These are phyloP conservation scores for Zhengitettix transpicula DNA, from an alignment of 2,888 invertebrate species.

Conservation along the genomic window DNA sequence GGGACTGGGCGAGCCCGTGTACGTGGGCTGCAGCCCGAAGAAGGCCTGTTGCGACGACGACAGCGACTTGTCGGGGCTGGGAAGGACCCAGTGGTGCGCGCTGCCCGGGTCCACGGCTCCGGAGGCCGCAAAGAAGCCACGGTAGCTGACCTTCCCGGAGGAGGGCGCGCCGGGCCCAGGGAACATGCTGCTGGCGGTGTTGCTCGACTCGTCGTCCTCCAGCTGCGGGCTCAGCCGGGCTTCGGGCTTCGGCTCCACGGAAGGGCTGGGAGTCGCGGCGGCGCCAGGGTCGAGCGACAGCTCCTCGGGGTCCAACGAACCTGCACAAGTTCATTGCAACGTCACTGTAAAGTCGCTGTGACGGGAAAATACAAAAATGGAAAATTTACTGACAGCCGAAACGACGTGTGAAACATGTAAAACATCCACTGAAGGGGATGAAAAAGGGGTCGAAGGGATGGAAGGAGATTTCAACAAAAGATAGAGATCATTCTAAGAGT, in stretches of 20 bases:
- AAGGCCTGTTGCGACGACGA: conserved; percentile 25
- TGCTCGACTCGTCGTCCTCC: conserved; percentile 49
- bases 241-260: not conserved
- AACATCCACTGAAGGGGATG: too few relatives aligned
- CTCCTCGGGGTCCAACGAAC: conserved; percentile 65
- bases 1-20: conserved; percentile 18
- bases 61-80: conserved; percentile 44
- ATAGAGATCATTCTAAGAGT: too few relatives aligned
- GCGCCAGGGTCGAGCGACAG: conserved; percentile 39
- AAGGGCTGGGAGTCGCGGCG: conserved; percentile 5
- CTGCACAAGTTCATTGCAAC: conserved; percentile 40
- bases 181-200: conserved; percentile 46
- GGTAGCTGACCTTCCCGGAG: conserved; percentile 31
- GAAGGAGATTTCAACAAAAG: too few relatives aligned
- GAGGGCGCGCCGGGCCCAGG: conserved; percentile 19
- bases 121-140: conserved; percentile 56
- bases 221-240: conserved; percentile 4
- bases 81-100: conserved; percentile 45
- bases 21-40: conserved; percentile 21
- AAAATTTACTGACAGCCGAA: too few relatives aligned
- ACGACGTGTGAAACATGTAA: too few relatives aligned
- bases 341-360: too few relatives aligned
- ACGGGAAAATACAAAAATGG: too few relatives aligned
- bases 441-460: too few relatives aligned
- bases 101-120: conserved; percentile 39